Evolutionary conservation across 2,888 invertebrate genomes (phyloP).

Genomic region (Pterobdella sp.): DNA sequence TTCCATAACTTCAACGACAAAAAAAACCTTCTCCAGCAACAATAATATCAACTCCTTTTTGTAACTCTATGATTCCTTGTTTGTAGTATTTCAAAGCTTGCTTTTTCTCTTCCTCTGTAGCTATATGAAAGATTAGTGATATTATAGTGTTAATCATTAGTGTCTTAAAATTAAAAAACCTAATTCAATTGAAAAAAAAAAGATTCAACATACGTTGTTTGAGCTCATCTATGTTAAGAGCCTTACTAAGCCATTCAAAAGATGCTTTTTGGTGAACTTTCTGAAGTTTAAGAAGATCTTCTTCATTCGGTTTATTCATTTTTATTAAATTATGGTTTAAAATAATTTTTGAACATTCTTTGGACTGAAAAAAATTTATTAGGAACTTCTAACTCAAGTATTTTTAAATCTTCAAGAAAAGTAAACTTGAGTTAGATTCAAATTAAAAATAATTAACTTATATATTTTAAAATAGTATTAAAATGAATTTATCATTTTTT

Average conservation of each 20-base stretch:
- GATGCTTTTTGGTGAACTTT: constrained; percentile 3
- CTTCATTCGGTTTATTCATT: constrained; percentile 1
- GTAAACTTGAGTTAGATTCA: too few relatives aligned
- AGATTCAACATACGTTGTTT: background rate
- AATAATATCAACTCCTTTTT: constrained; percentile 15
- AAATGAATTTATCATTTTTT: too few relatives aligned
- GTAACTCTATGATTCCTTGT: constrained; percentile 24
- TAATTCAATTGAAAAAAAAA: background rate
- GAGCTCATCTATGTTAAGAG: background rate
- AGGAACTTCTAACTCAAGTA: too few relatives aligned
- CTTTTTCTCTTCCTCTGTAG: constrained; percentile 9
- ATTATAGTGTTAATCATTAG: background rate
- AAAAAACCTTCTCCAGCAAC: constrained; percentile 11
- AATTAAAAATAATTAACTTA: too few relatives aligned
- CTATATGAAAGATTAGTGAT: background rate
- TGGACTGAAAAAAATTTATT: too few relatives aligned
- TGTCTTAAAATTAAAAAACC: background rate
- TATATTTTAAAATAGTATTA: too few relatives aligned
- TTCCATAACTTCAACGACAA: too few relatives aligned
- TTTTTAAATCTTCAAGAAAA: too few relatives aligned
- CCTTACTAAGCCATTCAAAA: constrained; percentile 7
- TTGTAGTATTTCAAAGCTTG: constrained; percentile 20
- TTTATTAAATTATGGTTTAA: too few relatives aligned
- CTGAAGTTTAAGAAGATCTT: background rate
- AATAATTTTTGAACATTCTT: too few relatives aligned